Evolutionary conservation across 2,113 vertebrate genomes (phyloP).

Genomic region (Silurus asotus): DNA sequence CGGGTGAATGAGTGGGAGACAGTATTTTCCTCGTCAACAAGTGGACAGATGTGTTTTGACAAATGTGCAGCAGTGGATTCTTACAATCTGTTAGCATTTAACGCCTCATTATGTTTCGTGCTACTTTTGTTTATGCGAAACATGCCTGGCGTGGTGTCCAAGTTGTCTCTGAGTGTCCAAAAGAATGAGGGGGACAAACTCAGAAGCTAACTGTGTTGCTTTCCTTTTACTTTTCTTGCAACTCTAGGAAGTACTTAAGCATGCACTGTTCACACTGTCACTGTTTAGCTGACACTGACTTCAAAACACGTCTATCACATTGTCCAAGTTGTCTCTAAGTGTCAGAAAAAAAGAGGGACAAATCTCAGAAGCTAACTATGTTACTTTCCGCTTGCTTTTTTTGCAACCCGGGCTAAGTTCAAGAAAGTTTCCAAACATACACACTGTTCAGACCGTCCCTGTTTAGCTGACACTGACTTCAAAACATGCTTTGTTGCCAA

Average conservation of each 20-base stretch:
- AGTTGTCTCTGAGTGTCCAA: background rate
- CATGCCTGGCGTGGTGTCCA: background rate
- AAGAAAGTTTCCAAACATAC: no score
- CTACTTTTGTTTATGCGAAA: conserved; percentile 18
- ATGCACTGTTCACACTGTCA: no score
- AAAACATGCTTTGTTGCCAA: no score
- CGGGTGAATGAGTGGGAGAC: background rate
- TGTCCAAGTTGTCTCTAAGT: no score
- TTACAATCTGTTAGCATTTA: conserved; percentile 38
- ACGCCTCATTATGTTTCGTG: conserved; percentile 35
- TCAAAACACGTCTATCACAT: no score
- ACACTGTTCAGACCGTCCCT: no score
- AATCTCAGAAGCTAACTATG: no score
- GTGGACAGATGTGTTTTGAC: conserved; percentile 47
- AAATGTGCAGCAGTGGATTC: conserved; percentile 33
- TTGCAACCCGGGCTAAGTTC: no score
- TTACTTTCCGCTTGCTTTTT: no score
- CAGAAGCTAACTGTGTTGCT: background rate
- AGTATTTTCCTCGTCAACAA: conserved; percentile 42
- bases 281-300: no score
- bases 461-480: no score
- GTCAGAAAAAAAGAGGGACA: no score
- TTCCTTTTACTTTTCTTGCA: background rate
- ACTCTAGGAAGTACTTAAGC: conserved; percentile 15
- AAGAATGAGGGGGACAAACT: conserved; percentile 5